These are phyloP conservation scores for Brachyrhaphis roseni DNA, from an alignment of 2,797 vertebrate genomes.

Conservation along the genomic window DNA sequence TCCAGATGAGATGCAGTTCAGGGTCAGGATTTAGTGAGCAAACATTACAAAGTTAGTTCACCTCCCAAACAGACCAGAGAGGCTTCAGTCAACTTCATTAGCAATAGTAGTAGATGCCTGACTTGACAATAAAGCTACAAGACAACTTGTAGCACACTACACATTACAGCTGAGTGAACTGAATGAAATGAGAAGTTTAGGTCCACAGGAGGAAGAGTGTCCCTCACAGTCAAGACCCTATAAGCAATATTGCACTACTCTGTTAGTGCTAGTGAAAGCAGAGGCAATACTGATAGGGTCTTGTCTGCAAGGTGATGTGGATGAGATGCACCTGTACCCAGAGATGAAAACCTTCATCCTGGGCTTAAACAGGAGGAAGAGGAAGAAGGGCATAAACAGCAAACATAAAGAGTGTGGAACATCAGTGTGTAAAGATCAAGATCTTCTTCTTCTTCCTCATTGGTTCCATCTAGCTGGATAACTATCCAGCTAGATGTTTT, in stretches of 20 bases:
- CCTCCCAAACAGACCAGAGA: background rate
- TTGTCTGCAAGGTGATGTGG: slow-evolving; percentile 82
- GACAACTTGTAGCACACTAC: background rate
- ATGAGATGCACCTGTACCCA: background rate
- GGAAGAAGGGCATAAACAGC: background rate
- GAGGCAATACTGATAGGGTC: slow-evolving; percentile 97
- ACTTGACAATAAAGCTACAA: background rate
- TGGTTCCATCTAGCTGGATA: background rate
- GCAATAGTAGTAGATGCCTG: no score
- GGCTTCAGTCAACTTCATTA: background rate
- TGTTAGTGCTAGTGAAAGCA: slow-evolving; percentile 87
- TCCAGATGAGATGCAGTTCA: background rate
- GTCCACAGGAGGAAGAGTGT: slow-evolving; percentile 50
- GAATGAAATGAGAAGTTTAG: background rate
- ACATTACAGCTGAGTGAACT: background rate
- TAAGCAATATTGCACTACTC: slow-evolving; percentile 99
- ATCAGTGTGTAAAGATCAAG: background rate
- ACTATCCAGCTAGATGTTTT: no score
- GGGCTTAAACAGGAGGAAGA: background rate
- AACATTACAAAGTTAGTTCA: background rate
- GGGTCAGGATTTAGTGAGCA: background rate
- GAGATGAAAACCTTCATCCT: background rate
- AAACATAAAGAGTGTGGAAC: background rate
- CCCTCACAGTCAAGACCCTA: slow-evolving; percentile 93
- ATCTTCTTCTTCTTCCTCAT: background rate